These are phyloP conservation scores for Holacanthella duospinosa DNA, from an alignment of 2,888 invertebrate genomes.

Conservation along the genomic window DNA sequence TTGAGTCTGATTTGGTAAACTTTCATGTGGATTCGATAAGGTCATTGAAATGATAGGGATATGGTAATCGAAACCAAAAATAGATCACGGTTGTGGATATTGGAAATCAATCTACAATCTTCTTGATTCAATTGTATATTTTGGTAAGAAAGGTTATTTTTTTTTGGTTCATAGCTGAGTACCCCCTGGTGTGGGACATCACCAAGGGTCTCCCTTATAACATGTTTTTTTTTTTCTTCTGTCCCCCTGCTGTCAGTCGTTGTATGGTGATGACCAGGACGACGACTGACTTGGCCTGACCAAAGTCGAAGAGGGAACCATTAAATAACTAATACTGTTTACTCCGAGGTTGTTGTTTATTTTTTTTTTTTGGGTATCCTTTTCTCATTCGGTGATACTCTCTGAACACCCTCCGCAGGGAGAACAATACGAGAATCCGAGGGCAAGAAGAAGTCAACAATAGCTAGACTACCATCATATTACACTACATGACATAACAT, in stretches of 20 bases:
- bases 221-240: not conserved
- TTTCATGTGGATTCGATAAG: too few species aligned
- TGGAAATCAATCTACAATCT: not conserved
- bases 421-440: too few species aligned
- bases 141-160: not conserved
- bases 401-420: not conserved
- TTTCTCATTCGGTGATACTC: not conserved
- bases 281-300: too few species aligned
- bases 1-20: too few species aligned
- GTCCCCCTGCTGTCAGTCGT: slow-evolving; percentile 1
- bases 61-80: too few species aligned
- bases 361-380: too few species aligned
- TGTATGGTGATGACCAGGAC: not conserved
- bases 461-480: not conserved
- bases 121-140: not conserved
- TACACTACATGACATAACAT: not conserved
- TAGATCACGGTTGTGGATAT: too few species aligned
- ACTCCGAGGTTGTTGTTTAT: too few species aligned
- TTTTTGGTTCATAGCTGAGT: not conserved
- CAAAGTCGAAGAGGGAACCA: too few species aligned
- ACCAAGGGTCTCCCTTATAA: not conserved
- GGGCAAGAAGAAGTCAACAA: not conserved
- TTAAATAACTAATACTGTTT: too few species aligned
- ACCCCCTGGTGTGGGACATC: not conserved
- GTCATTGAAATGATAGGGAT: too few species aligned